These are phyloP conservation scores for Discoglossus pictus DNA, from an alignment of 2,797 vertebrate species.

Conservation along the genomic window DNA sequence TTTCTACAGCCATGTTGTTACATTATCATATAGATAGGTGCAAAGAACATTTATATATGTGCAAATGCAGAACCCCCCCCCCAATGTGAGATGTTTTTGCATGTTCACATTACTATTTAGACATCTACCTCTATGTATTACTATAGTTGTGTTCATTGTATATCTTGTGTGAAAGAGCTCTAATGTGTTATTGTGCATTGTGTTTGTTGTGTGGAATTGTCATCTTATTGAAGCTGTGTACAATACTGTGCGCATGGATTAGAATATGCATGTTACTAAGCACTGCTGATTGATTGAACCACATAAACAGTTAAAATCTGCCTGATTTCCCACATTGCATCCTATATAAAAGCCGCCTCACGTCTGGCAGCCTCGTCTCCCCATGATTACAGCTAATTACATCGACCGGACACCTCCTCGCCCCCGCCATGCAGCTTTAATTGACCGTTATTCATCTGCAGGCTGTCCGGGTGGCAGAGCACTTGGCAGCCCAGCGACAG, in stretches of 20 bases:
- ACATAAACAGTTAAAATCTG: slow-evolving; percentile 72
- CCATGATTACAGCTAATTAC: slow-evolving; percentile 97
- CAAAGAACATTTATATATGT: too few relatives aligned
- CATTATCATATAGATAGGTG: too few relatives aligned
- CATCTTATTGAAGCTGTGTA: background rate
- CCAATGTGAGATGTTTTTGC: too few relatives aligned
- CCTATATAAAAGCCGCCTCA: slow-evolving; percentile 76
- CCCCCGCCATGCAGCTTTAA: slow-evolving; percentile 91
- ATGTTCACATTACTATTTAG: too few relatives aligned
- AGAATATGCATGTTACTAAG: background rate
- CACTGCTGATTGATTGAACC: background rate
- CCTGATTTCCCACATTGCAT: slow-evolving; percentile 83
- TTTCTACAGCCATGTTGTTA: too few relatives aligned
- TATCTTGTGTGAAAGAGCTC: too few relatives aligned
- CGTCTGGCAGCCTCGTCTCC: slow-evolving; percentile 75
- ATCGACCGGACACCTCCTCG: slow-evolving; percentile 88
- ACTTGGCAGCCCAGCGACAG: slow-evolving; percentile 78
- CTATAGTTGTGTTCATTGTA: too few relatives aligned
- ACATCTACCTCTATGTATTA: too few relatives aligned
- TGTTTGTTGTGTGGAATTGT: background rate
- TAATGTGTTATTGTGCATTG: background rate
- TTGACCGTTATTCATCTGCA: slow-evolving; percentile 93
- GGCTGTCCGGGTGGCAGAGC: slow-evolving; percentile 74
- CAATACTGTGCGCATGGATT: background rate
- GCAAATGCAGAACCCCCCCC: too few relatives aligned